These are phyloP conservation scores for Lateolabrax maculatus DNA, from an alignment of 2,797 vertebrate species.

Conservation along the genomic window DNA sequence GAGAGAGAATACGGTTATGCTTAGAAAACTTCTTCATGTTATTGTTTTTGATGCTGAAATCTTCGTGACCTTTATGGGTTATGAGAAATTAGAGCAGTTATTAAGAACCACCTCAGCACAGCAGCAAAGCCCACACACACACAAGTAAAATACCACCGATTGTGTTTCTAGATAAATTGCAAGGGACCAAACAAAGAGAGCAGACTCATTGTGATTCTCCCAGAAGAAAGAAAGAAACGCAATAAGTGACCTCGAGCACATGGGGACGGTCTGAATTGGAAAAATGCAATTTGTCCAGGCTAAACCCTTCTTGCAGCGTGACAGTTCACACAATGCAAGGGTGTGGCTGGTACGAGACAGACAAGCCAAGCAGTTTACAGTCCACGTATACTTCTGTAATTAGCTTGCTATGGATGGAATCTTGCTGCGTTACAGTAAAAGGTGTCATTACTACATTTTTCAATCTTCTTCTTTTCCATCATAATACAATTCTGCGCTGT, in stretches of 20 bases:
- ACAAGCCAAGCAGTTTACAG: neutral
- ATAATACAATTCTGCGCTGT: conserved; percentile 21
- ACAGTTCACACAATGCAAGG: conserved; percentile 18
- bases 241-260: conserved; percentile 50
- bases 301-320: conserved; percentile 23
- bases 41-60: conserved; percentile 39
- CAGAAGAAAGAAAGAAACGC: conserved; percentile 40
- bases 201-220: conserved; percentile 23
- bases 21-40: conserved; percentile 31
- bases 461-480: conserved; percentile 24
- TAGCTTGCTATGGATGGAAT: conserved; percentile 4
- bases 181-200: conserved; percentile 23
- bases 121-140: neutral
- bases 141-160: conserved; percentile 9
- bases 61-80: conserved; percentile 47
- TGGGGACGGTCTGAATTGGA: conserved; percentile 36
- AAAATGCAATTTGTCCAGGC: conserved; percentile 58
- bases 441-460: conserved; percentile 30
- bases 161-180: conserved; percentile 42
- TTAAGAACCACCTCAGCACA: conserved; percentile 34
- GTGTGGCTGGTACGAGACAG: neutral
- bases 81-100: conserved; percentile 46
- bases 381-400: conserved; percentile 2
- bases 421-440: conserved; percentile 7
- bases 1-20: neutral